Conservation (phyloP, 1,140 invertebrate genomes). For the Heliothis subflexa region DNA sequence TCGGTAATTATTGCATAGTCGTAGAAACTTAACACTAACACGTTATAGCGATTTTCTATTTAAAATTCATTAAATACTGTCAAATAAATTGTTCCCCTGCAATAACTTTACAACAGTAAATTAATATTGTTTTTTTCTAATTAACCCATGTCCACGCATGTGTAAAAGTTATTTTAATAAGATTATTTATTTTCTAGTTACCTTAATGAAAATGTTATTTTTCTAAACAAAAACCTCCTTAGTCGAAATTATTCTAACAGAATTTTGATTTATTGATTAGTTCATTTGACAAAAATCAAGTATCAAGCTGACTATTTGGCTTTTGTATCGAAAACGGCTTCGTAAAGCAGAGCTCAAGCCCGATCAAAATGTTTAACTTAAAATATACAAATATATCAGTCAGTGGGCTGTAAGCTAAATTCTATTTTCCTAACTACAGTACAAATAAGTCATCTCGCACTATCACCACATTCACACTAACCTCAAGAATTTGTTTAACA, state of each 20-base stretch:
- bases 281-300: slow-evolving; percentile 30
- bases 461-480: slow-evolving; percentile 45
- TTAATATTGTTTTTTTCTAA: slow-evolving; percentile 38
- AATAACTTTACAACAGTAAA: slow-evolving; percentile 27
- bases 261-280: slow-evolving; percentile 31
- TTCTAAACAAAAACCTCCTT: slow-evolving; percentile 19
- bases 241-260: slow-evolving; percentile 26
- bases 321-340: slow-evolving; percentile 17
- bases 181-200: slow-evolving; percentile 36
- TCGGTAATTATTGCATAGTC: slow-evolving; percentile 11
- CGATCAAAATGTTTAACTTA: slow-evolving; percentile 61
- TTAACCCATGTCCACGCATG: slow-evolving; percentile 24
- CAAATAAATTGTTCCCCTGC: slow-evolving; percentile 52
- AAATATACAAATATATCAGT: slow-evolving; percentile 68
- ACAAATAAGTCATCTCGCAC: slow-evolving; percentile 48
- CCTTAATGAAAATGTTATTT: slow-evolving; percentile 8
- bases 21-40: slow-evolving; percentile 38
- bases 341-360: slow-evolving; percentile 45
- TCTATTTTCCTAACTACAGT: slow-evolving; percentile 52
- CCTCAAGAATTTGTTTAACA: slow-evolving; percentile 51
- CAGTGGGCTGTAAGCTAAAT: slow-evolving; percentile 59
- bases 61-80: slow-evolving; percentile 52
- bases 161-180: slow-evolving; percentile 33
- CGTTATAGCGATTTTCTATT: slow-evolving; percentile 37
- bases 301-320: slow-evolving; percentile 22